Evolutionary conservation across 2,888 invertebrate genomes (phyloP).

Genomic region (Tachina fera): DNA sequence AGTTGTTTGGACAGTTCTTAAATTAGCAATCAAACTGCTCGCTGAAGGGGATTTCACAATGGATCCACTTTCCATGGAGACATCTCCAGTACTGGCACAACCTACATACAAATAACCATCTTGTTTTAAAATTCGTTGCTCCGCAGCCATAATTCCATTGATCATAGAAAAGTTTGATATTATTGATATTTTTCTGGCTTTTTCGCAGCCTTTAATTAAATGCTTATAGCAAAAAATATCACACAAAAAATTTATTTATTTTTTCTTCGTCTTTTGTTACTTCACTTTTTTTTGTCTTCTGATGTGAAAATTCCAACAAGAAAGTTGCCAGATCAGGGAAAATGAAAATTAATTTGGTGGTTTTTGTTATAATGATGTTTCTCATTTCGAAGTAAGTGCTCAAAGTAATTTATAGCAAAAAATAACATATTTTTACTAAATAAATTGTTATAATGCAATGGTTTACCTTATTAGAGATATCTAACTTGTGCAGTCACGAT

Average conservation of each 20-base stretch:
- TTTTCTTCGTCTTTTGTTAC: slow-evolving; percentile 67
- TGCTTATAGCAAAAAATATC: slow-evolving; percentile 60
- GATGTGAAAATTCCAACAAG: slow-evolving; percentile 54
- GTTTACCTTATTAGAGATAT: no score
- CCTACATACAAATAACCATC: slow-evolving; percentile 93
- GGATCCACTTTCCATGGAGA: slow-evolving; percentile 62
- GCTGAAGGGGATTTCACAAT: slow-evolving; percentile 27
- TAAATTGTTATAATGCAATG: no score
- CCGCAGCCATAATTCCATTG: slow-evolving; percentile 78
- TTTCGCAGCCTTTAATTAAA: slow-evolving; percentile 51
- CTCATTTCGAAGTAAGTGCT: background rate
- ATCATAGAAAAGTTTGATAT: slow-evolving; percentile 36
- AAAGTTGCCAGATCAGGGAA: slow-evolving; percentile 39
- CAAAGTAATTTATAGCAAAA: background rate
- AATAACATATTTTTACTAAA: no score
- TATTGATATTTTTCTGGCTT: slow-evolving; percentile 63
- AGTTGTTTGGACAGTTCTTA: slow-evolving; percentile 86
- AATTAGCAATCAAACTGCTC: slow-evolving; percentile 62
- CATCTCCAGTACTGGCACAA: slow-evolving; percentile 66
- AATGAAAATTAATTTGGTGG: background rate
- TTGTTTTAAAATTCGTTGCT: slow-evolving; percentile 90
- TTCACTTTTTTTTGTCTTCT: slow-evolving; percentile 65
- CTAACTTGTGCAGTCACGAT: no score
- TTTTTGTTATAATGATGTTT: background rate
- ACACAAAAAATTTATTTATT: slow-evolving; percentile 68